Base-by-base conservation (phyloP, 2,888 invertebrate genomes). In the Idaea straminata region DNA sequence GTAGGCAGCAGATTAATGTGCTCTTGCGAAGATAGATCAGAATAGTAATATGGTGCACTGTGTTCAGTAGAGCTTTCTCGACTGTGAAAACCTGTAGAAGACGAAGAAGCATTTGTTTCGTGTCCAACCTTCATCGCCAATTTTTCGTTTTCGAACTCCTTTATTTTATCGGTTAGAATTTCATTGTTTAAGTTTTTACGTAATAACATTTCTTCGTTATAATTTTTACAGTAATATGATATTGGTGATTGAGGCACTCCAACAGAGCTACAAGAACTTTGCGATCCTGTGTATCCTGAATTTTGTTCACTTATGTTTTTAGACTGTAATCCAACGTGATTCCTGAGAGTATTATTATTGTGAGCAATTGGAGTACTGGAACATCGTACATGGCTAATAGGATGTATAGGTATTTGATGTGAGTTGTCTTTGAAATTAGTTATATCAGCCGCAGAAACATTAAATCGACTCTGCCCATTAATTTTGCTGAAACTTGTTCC, bases 41-140 rank as follows among this genome's bases (percentile, higher is more conserved):
- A 97, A 83, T 97, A 97, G 80, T 97, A 97, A 80, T 97, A 97
- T 0, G 97, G 97, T 47, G 96, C 97, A 65, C 95, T 94, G 69
- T 95, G 95, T 72, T 95, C 95, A 16, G 93, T 92, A 71, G 95
- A 95, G 77, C 94, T 95, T 77, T 94, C 94, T 67, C 95, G 92
- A 75, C 94, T 94, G 72, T 95, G 95, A 73, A 94, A 89, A 4
- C 94, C 93, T 34, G 92, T 92, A 34, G 88, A 85, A 34, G 85
- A 83, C 58, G 88, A 87, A 57, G 88, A 87, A 67, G 83, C 79
- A 74, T 87, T 86, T 62, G 84, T 81, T 61, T 90, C 87, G 68
- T 75, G 82, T 47, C 80, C 83, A 35, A 83, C 74, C 76, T 84
- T 88, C 13, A 87, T 73, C 47, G 80, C 75, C 38, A 84, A 68